phyloP scores from a whole-genome alignment of 2,797 vertebrate genomes.

The Characodon lateralis region DNA sequence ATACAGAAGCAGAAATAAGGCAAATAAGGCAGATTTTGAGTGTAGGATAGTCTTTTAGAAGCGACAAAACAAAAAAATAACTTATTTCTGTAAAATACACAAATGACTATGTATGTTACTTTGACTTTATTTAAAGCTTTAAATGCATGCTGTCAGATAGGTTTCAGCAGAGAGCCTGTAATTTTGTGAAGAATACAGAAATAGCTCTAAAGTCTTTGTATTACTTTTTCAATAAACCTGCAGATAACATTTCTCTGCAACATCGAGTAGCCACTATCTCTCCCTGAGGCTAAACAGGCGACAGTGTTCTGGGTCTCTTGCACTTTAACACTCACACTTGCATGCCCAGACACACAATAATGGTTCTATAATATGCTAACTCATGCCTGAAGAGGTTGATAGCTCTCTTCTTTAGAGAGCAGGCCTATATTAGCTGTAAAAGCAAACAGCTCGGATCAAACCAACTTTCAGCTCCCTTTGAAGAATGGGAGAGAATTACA shows the following conservation, averaged over 20 bases:
- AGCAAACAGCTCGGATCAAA: slow-evolving; percentile 79
- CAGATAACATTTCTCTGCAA: slow-evolving; percentile 48
- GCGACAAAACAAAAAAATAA: slow-evolving; percentile 10
- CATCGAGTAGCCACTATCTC: slow-evolving; percentile 51
- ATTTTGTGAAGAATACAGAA: slow-evolving; percentile 3
- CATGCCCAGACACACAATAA: slow-evolving; percentile 47
- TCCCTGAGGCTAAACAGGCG: slow-evolving; percentile 60
- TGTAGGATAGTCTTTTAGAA: slow-evolving; percentile 29
- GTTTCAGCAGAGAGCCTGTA: not conserved
- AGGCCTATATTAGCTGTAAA: slow-evolving; percentile 72
- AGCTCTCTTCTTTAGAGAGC: slow-evolving; percentile 71
- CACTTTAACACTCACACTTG: slow-evolving; percentile 34
- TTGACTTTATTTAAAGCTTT: slow-evolving; percentile 4
- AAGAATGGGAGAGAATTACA: slow-evolving; percentile 78
- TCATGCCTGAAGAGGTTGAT: slow-evolving; percentile 78
- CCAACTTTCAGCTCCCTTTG: slow-evolving; percentile 74
- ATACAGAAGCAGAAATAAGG: slow-evolving; percentile 1
- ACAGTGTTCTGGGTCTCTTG: slow-evolving; percentile 30
- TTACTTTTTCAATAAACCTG: slow-evolving; percentile 25
- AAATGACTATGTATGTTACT: slow-evolving; percentile 28
- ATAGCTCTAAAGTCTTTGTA: not conserved
- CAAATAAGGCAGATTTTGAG: not conserved
- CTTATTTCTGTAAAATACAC: too few relatives aligned
- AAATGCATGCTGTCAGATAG: slow-evolving; percentile 2
- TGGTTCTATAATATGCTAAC: slow-evolving; percentile 69